Conservation (phyloP, 2,797 vertebrate genomes). For the Morelia viridis region DNA sequence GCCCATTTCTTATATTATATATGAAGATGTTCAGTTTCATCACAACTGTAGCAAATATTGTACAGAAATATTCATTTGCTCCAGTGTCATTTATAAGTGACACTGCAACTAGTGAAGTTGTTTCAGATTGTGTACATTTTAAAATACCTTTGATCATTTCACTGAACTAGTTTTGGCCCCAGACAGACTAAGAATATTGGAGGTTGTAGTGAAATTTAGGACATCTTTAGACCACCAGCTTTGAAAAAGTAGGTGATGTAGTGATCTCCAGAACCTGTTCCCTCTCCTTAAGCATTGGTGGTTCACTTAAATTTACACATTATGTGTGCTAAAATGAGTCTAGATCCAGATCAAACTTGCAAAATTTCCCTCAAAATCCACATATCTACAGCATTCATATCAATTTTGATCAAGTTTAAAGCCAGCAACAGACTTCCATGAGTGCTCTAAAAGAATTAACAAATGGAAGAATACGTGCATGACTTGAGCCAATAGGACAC, state of each 20-base stretch:
- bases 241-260: background rate
- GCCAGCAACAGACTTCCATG: background rate
- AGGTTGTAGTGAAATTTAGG: background rate
- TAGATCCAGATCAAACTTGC: background rate
- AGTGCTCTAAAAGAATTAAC: background rate
- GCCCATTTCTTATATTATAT: slow-evolving; percentile 15
- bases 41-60: slow-evolving; percentile 40
- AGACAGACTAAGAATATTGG: background rate
- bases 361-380: background rate
- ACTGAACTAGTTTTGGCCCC: fast-evolving
- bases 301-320: background rate
- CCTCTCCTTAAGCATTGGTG: background rate
- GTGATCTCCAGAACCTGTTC: background rate
- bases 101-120: background rate
- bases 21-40: slow-evolving; percentile 19
- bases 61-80: slow-evolving; percentile 9
- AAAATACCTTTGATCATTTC: slow-evolving; percentile 17
- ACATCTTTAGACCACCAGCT: background rate
- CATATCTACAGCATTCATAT: background rate
- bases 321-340: background rate
- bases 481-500: background rate
- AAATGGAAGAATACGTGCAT: background rate
- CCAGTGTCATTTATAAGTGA: background rate
- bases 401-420: background rate
- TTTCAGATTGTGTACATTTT: slow-evolving; percentile 15